These are phyloP conservation scores for Danionella dracula DNA, from an alignment of 2,797 vertebrate genomes.

Conservation along the genomic window DNA sequence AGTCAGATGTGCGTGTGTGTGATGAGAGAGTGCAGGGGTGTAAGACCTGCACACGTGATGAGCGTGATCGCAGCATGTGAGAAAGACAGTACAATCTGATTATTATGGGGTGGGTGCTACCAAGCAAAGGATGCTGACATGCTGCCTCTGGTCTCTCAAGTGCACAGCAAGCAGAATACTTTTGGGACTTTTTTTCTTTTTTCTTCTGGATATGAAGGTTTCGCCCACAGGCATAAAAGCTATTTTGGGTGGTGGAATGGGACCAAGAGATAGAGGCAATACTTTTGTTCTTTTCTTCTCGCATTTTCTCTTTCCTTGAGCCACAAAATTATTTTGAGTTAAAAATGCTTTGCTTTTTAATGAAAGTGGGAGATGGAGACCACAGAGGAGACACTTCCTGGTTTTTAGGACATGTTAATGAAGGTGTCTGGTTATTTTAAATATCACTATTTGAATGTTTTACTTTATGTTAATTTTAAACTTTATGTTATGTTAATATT, in stretches of 20 bases:
- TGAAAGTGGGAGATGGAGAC: slow-evolving; percentile 16
- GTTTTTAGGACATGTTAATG: no score
- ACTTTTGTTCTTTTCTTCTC: not conserved
- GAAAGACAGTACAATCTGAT: not conserved
- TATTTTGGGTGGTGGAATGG: slow-evolving; percentile 25
- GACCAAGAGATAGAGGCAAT: slow-evolving; percentile 8
- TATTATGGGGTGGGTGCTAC: not conserved
- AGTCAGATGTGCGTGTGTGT: not conserved
- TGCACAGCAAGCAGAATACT: slow-evolving; percentile 22
- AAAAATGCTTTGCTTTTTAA: slow-evolving; percentile 15
- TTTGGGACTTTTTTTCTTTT: not conserved
- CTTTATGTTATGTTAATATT: no score
- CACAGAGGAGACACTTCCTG: no score
- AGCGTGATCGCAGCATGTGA: slow-evolving; percentile 14
- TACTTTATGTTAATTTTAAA: no score
- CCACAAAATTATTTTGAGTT: slow-evolving; percentile 2
- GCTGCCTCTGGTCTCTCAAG: slow-evolving; percentile 16
- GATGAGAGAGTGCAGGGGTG: not conserved
- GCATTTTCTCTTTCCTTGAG: not conserved
- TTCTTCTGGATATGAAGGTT: slow-evolving; percentile 21
- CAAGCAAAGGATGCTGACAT: slow-evolving; percentile 32
- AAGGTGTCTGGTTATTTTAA: no score
- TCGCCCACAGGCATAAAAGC: slow-evolving; percentile 37
- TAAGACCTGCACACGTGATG: not conserved
- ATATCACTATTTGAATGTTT: no score